Base-by-base conservation (phyloP, 2,113 vertebrate genomes). In the Phrynosoma platyrhinos region DNA sequence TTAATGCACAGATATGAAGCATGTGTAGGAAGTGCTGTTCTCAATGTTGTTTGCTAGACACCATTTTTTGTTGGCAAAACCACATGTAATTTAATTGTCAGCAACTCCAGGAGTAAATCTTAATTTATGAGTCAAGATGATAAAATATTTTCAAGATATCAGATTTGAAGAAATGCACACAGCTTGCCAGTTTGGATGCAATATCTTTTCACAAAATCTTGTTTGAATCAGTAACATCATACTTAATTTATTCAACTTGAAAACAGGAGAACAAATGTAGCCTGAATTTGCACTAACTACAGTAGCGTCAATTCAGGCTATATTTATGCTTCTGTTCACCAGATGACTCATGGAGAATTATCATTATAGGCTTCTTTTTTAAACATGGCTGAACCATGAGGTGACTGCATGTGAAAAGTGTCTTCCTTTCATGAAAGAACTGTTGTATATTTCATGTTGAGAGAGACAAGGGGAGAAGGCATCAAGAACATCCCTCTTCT, bases 251-350 rank as follows among this genome's bases (percentile, higher is more conserved):
- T 68, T 77, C 66, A 55, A 83, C 27, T 64, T 7, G 79, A 80
- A 91, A 85, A 91, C 89, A 55, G 91, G 93, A 92, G 88, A 90
- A 88, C 89, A 91, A 87, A 77, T 81, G 32, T 23, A 30, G 36
- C 79, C 91, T 93, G 93, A 95, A 94, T 86, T 58, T 90, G 87
- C 84, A 55, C 90, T 91, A 93, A 91, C 82, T 87, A 76, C 89
- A 90, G 90, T 72, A 69, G 90, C 78, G 69, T 36, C 66, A 53
- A 93, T 18, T 79, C 77, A 80, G 13, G 13, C 58, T 62, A 62
- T 58, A 58, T 62, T 83, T 78, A 89, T 53, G 90, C 89, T 94
- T 95, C 92, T 91, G 91, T 93, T 94, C 71, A 71, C 88, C 91
- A 92, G 71, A 0, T 20, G 90, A 71, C 89, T 93, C 92, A 86